Base-by-base conservation (phyloP, 2,113 vertebrate species). In the Megaptera novaeangliae region DNA sequence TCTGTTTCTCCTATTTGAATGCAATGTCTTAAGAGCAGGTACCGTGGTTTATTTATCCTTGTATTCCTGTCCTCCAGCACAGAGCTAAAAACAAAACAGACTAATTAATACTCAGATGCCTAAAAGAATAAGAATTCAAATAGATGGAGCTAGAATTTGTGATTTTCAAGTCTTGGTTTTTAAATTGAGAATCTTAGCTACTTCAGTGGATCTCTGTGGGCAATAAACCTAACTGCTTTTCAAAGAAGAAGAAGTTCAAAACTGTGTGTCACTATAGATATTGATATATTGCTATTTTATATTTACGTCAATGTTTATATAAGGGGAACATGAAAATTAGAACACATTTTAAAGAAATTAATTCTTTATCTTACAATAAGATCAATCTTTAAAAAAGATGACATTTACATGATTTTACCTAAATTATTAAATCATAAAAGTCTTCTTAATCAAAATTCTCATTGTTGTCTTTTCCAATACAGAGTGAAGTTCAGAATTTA, bases 401-500 rank as follows among this genome's bases (percentile, higher is more conserved):
- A 52, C 10, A 72, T 89, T 96, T 82, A 69, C 1, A 10, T 91
- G 52, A 87, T 89, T 88, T 96, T 80, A 27, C n/a, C 27, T 80
- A 46, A 97, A 52, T 97, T 91, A 46, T 23, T 34, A 88, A 91
- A 64, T 75, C 14, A 49, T 95, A 64, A 85, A 80, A 44, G 71
- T 71, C 15, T 2, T 75, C 12, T 39, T 80, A 88, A 88, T 72
- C 41, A 97, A 83, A 95, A 21, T 36, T 13, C 1, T 57, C 5
- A 44, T 93, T 96, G 88, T 97, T 98, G 81, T 88, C 44, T 15
- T 98, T 97, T 98, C 91, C 4, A 97, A 97, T 94, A 29, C 98
- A 99, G 99, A 98, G 59, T 61, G 99, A 99, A 98, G 96, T 99
- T 34, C 99, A 99, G 97, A 98, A 99, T 27, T 98, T 99, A 34